Conservation (phyloP, 30 jellyfish, hydroid and myxozoan genomes). For the Cassiopea xamachana region DNA sequence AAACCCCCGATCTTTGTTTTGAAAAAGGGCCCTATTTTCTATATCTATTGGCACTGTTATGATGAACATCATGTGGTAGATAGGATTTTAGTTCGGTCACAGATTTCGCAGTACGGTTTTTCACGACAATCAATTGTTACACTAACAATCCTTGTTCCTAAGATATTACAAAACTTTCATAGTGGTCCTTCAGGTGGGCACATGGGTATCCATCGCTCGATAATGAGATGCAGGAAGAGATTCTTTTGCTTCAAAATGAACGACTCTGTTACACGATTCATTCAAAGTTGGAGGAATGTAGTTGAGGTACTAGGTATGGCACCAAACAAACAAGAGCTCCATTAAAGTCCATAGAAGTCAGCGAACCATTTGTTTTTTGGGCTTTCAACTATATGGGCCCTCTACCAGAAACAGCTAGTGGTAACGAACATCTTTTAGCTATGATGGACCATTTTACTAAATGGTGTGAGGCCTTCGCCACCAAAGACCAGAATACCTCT, state of each 20-base stretch:
- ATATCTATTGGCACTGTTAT: neutral
- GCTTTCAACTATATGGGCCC: too few species aligned
- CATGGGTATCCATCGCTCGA: slow-evolving; percentile 6
- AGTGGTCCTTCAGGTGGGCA: slow-evolving; percentile 43
- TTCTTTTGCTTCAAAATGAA: too few species aligned
- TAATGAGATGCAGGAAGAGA: neutral
- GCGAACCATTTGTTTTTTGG: too few species aligned
- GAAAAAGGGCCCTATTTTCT: neutral
- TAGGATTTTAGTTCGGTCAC: neutral
- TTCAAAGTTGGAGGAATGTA: neutral
- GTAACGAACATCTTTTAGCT: too few species aligned
- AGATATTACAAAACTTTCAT: slow-evolving; percentile 35
- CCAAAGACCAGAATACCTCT: slow-evolving; percentile 19
- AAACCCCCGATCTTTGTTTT: neutral
- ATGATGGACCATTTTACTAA: slow-evolving; percentile 16
- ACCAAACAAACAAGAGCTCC: too few species aligned
- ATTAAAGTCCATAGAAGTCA: too few species aligned
- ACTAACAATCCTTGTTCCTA: neutral
- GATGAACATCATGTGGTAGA: neutral
- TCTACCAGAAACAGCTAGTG: too few species aligned
- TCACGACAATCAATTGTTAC: slow-evolving; percentile 4
- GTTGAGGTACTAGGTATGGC: too few species aligned
- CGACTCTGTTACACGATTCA: neutral
- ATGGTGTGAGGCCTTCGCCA: slow-evolving; percentile 26
- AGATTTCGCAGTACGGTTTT: neutral